phyloP scores from a whole-genome alignment of 2,888 invertebrate genomes.

The Nomada flava region DNA sequence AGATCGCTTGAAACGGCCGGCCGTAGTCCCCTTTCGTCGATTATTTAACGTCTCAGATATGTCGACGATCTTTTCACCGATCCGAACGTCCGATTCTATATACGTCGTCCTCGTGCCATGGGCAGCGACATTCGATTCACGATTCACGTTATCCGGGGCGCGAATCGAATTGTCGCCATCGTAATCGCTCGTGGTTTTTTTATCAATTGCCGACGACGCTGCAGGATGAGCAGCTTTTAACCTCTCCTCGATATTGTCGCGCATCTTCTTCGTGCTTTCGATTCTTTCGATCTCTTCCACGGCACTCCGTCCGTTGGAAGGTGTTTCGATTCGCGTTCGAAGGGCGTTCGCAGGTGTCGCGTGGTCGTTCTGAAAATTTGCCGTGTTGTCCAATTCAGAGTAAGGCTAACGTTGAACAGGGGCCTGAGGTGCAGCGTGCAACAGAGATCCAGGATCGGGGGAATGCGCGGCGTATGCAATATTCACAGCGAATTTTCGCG shows the following conservation, averaged over 20 bases:
- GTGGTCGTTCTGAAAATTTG: slow-evolving; percentile 40
- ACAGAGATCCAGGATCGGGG: not conserved
- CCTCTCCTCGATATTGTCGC: too few species aligned
- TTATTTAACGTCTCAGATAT: not conserved
- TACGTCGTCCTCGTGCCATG: too few species aligned
- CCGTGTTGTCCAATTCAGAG: too few species aligned
- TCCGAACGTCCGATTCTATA: not conserved
- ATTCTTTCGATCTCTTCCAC: too few species aligned
- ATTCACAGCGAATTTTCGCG: slow-evolving; percentile 3
- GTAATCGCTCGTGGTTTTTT: not conserved
- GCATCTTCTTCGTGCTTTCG: not conserved
- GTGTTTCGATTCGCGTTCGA: not conserved
- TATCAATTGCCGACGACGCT: too few species aligned
- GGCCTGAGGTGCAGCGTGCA: too few species aligned
- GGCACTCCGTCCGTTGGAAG: not conserved
- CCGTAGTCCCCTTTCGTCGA: not conserved
- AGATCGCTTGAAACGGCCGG: slow-evolving; percentile 52
- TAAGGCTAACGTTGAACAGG: too few species aligned
- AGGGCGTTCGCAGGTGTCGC: not conserved
- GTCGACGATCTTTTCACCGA: not conserved
- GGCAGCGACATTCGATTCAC: not conserved
- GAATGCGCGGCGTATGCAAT: not conserved
- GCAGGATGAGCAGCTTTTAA: too few species aligned
- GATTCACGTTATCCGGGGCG: not conserved
- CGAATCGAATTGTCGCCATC: not conserved